phyloP scores from a whole-genome alignment of 2,888 invertebrate species.

The Papilio demoleus region DNA sequence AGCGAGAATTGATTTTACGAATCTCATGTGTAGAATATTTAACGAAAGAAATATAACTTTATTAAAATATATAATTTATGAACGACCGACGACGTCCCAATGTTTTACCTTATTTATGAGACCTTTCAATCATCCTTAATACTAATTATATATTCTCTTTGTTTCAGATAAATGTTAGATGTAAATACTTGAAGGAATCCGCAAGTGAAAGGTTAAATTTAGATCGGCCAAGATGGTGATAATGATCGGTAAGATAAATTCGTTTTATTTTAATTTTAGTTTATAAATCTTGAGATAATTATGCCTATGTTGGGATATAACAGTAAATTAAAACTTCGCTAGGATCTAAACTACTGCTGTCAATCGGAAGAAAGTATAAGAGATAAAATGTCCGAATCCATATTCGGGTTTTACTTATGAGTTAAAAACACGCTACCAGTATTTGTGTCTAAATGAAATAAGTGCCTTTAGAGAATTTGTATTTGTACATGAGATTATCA shows the following conservation, averaged over 20 bases:
- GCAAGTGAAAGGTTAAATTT: not conserved
- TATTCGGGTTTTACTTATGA: too few species aligned
- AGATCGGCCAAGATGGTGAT: constrained; percentile 54
- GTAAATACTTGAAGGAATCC: not conserved
- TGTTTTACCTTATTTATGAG: not conserved
- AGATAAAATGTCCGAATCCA: too few species aligned
- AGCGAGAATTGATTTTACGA: constrained; percentile 3
- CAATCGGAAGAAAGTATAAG: too few species aligned
- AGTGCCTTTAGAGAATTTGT: too few species aligned
- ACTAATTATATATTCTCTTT: constrained; percentile 20
- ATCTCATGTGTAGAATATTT: constrained; percentile 12
- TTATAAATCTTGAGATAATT: constrained; percentile 6
- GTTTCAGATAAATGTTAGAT: constrained; percentile 30
- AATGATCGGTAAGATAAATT: constrained; percentile 51
- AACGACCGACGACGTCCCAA: not conserved
- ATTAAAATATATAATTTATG: not conserved
- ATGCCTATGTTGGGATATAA: too few species aligned
- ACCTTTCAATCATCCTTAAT: not conserved
- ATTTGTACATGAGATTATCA: too few species aligned
- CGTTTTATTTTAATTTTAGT: constrained; percentile 1
- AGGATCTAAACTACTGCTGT: too few species aligned
- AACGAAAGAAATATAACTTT: not conserved
- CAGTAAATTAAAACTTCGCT: too few species aligned
- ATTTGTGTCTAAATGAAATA: too few species aligned
- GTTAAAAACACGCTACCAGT: too few species aligned